These are phyloP conservation scores for Escarpia spicata DNA, from an alignment of 2,888 invertebrate species.

Conservation along the genomic window DNA sequence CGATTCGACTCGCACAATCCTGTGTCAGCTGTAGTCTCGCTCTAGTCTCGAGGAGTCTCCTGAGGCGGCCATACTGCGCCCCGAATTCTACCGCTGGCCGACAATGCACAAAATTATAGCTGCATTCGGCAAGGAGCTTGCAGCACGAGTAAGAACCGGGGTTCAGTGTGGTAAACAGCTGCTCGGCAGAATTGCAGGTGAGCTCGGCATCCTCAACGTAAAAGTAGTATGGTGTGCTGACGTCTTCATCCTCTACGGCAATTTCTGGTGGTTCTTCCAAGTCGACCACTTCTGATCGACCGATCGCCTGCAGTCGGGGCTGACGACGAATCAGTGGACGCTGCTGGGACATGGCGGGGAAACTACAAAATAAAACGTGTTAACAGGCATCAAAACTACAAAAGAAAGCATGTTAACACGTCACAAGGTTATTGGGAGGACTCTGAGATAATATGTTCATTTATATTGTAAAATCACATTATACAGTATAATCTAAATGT, in stretches of 20 bases:
- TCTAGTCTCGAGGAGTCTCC: slow-evolving; percentile 53
- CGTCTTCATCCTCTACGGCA: slow-evolving; percentile 27
- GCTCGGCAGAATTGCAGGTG: slow-evolving; percentile 48
- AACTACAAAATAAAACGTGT: neutral
- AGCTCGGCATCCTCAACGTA: slow-evolving; percentile 52
- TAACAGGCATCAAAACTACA: too few relatives aligned
- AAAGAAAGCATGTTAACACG: too few relatives aligned
- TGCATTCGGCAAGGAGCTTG: slow-evolving; percentile 41
- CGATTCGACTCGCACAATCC: slow-evolving; percentile 55
- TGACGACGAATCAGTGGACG: slow-evolving; percentile 40
- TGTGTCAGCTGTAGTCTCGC: slow-evolving; percentile 56
- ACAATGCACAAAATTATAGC: slow-evolving; percentile 56
- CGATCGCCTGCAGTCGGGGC: slow-evolving; percentile 52
- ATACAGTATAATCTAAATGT: too few relatives aligned
- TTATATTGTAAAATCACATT: too few relatives aligned
- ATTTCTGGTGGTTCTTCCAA: slow-evolving; percentile 50
- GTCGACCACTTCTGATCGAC: slow-evolving; percentile 50
- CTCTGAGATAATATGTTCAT: too few relatives aligned
- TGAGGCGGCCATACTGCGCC: slow-evolving; percentile 51
- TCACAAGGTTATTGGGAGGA: too few relatives aligned
- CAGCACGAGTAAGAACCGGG: slow-evolving; percentile 57
- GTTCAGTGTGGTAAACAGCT: slow-evolving; percentile 52
- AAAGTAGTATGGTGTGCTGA: slow-evolving; percentile 39
- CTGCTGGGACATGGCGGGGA: neutral
- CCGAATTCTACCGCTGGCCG: slow-evolving; percentile 52